These are phyloP conservation scores for Pterocles orientalis DNA, from an alignment of 2,113 vertebrate species.

Conservation along the genomic window DNA sequence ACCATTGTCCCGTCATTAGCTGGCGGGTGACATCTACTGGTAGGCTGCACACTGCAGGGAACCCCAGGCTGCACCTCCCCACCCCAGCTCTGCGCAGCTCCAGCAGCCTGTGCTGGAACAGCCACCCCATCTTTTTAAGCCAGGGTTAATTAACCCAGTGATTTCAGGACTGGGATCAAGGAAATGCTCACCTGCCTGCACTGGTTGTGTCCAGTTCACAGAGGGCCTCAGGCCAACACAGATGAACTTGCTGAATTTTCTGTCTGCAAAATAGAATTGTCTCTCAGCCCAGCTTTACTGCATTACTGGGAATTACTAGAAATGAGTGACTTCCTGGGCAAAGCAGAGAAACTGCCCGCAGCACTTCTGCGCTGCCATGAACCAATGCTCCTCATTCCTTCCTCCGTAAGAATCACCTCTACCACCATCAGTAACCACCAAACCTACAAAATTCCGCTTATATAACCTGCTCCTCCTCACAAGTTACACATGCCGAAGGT, in stretches of 20 bases:
- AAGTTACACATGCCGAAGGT: not conserved
- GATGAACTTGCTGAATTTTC: not conserved
- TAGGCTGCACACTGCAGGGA: not conserved
- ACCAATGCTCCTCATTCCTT: not conserved
- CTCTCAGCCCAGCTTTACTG: not conserved
- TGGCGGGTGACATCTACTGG: constrained; percentile 20
- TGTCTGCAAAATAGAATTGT: not conserved
- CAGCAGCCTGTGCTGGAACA: not conserved
- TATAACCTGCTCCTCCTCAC: not conserved
- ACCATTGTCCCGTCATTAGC: not conserved
- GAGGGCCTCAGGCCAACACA: not conserved
- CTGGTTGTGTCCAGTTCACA: not conserved
- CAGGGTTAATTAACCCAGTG: not conserved
- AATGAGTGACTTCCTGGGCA: not conserved
- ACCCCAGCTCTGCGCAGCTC: not conserved
- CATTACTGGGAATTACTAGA: not conserved
- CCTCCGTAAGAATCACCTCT: not conserved
- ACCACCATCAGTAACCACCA: not conserved
- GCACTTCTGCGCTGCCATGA: not conserved
- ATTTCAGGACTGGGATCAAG: not conserved
- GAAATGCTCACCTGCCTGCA: not conserved
- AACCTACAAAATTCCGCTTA: not conserved
- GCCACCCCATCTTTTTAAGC: not conserved
- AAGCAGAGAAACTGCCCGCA: not conserved
- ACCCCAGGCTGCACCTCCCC: accelerated